Evolutionary conservation across 1,140 invertebrate species (phyloP), one percentile per base, ranked within the genome.

Genomic region (Papilio glaucus): DNA sequence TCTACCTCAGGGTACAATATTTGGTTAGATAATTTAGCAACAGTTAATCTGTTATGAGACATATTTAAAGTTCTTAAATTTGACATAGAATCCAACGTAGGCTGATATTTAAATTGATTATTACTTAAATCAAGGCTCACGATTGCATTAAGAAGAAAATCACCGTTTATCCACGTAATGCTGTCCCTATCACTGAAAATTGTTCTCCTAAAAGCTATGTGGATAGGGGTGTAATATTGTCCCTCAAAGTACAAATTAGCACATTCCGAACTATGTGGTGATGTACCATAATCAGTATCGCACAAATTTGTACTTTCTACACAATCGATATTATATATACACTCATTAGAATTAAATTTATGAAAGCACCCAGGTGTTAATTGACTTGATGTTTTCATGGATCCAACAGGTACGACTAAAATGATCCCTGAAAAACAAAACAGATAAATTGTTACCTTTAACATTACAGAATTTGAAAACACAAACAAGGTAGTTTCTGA

Each of bases 21-120:
- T 2, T 1, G 1, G 24, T 83, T 83, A 12, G 65, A 81, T n/a
- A 85, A 42, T 39, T 75, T 74, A 9, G 80, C 80, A 39, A 29
- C 73, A 26, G 53, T 72, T 24, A 88, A 45, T 8, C 53, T 8
- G 71, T 86, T 88, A 15, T 75, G 29, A 1, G 82, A 83, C 39
- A 86, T 67, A 74, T 82, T 78, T 13, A 88, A 53, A 0, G 37
- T 41, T 33, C 61, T 62, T n/a, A 87, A 60, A 67, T 77, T 79
- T 45, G 72, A 13, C 77, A 87, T 80, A 26, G 10, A 1, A 38
- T 18, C 13, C 0, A 84, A 61, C 6, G 4, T 18, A 9, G 84
- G 81, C 29, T 60, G 33, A 39, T 6, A 26, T 13, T 63, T 37
- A 13, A 71, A 76, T 45, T 73, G 41, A 24, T 76, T 78, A 33